Percentiles rank a stretch among this genome's conserved stretches.
Evolutionary conservation across 1,140 invertebrate species (phyloP).

Genomic region (Megalopta genalis): DNA sequence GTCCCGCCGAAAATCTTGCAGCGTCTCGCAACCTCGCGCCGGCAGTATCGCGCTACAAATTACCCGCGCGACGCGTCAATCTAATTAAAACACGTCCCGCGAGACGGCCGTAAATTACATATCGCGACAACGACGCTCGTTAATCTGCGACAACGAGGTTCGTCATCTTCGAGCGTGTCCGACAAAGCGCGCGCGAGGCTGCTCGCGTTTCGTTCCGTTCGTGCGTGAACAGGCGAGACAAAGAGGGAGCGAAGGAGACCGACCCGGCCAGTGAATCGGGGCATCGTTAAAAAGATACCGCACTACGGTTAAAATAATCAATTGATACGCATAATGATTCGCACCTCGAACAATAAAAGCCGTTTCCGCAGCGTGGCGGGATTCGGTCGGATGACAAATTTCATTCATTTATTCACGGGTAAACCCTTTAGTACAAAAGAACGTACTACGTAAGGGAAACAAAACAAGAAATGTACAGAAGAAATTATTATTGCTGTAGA

Average conservation of each 20-base stretch:
- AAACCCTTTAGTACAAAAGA: too few relatives aligned
- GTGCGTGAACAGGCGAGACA: not conserved
- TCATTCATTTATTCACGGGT: too few relatives aligned
- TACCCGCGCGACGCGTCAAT: constrained; percentile 5
- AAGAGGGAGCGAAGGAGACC: too few relatives aligned
- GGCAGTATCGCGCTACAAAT: not conserved
- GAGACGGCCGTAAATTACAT: constrained; percentile 1
- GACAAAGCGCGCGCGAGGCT: not conserved
- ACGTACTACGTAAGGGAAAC: too few relatives aligned
- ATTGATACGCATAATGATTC: not conserved
- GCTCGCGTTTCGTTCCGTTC: not conserved
- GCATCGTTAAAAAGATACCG: not conserved
- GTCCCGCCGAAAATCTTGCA: not conserved
- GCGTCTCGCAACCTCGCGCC: not conserved
- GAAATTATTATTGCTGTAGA: too few relatives aligned
- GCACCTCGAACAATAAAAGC: not conserved
- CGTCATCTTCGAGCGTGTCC: not conserved
- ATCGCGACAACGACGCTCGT: constrained; percentile 2
- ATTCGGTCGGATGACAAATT: too few relatives aligned
- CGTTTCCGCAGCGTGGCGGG: too few relatives aligned
- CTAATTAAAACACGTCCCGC: constrained; percentile 1
- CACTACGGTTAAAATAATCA: not conserved
- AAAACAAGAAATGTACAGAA: too few relatives aligned
- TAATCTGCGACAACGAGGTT: not conserved
- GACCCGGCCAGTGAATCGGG: not conserved